Evolutionary conservation across 2,888 invertebrate species (phyloP), one percentile per base, ranked within the genome.

Genomic region (Limenitis camilla): DNA sequence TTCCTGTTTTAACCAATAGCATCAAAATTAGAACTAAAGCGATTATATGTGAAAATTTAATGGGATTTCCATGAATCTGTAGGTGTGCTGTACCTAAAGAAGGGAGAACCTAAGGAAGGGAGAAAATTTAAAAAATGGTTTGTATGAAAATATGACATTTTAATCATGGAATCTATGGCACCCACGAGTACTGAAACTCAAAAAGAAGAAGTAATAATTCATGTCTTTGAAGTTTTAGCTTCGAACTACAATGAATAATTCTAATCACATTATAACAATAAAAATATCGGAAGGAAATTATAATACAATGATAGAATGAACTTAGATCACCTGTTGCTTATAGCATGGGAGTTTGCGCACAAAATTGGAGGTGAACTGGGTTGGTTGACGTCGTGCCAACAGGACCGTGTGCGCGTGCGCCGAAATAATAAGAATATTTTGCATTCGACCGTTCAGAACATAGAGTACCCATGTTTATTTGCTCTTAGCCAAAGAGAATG

Each of bases 381-480:
- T 72, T 65, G 60, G 71, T 82, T 83, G 82, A 80, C 65, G 68
- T 64, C 55, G 66, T 76, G 84, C 84, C 83, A 84, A 81, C 73
- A 19, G 19, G 19, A 19, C 19, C 19, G 19, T 3, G 19, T 19
- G 19, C 68, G 66, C 69, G 61, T 64, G 59, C 67, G 68, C 69
- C 70, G 72, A 76, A 71, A 69, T 70, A 65, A 68, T 67, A 55
- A 58, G 60, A 67, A 60, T 66, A 64, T 59, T 60, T 61, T 65
- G 64, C 65, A 62, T 58, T 61, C 57, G 48, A 50, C 41, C 49
- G 38, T 46, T 54, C 50, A 59, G 56, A 56, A 61, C 56, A 57
- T 35, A 52, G 49, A 40, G 19, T 53, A 48, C 46, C 61, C 41
- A 53, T 55, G 51, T 49, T 32, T 50, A 56, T 58, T 58, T 49